These are phyloP conservation scores for Leucania comma DNA, from an alignment of 2,888 invertebrate species.

Conservation along the genomic window DNA sequence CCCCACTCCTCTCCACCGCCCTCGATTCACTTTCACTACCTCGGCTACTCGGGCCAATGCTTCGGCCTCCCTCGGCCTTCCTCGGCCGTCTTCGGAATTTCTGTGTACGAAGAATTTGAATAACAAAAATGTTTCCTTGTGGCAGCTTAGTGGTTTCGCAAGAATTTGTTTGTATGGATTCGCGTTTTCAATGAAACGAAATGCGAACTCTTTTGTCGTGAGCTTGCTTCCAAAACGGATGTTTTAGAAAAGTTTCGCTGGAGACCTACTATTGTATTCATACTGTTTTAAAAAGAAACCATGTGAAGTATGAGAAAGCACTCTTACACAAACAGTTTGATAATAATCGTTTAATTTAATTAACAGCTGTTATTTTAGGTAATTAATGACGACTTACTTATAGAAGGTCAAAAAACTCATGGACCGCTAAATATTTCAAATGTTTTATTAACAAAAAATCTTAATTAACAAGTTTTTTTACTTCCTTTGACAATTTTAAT, in stretches of 20 bases:
- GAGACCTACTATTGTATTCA: slow-evolving; percentile 24
- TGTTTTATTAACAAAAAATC: slow-evolving; percentile 7
- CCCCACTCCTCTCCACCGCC: slow-evolving; percentile 65
- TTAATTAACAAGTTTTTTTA: slow-evolving; percentile 17
- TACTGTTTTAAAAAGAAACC: slow-evolving; percentile 41
- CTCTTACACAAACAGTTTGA: slow-evolving; percentile 18
- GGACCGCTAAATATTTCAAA: slow-evolving; percentile 25
- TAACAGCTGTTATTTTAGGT: slow-evolving; percentile 5
- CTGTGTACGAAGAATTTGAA: slow-evolving; percentile 65
- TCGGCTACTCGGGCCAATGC: slow-evolving; percentile 73
- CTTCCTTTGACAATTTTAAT: slow-evolving; percentile 49
- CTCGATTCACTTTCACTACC: slow-evolving; percentile 85
- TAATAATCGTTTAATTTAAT: slow-evolving; percentile 8
- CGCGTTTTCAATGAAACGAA: slow-evolving; percentile 56
- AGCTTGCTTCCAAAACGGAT: slow-evolving; percentile 40
- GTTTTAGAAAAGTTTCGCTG: slow-evolving; percentile 44
- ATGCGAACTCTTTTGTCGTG: slow-evolving; percentile 46
- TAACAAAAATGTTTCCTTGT: slow-evolving; percentile 66
- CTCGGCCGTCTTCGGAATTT: slow-evolving; percentile 75
- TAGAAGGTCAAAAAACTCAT: slow-evolving; percentile 30
- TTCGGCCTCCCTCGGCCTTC: slow-evolving; percentile 75
- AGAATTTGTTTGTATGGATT: slow-evolving; percentile 61
- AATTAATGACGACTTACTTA: not conserved
- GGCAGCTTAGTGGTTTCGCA: slow-evolving; percentile 60
- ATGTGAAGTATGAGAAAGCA: slow-evolving; percentile 33